Evolutionary conservation across 2,113 vertebrate genomes (phyloP).

Genomic region (Pavo muticus): DNA sequence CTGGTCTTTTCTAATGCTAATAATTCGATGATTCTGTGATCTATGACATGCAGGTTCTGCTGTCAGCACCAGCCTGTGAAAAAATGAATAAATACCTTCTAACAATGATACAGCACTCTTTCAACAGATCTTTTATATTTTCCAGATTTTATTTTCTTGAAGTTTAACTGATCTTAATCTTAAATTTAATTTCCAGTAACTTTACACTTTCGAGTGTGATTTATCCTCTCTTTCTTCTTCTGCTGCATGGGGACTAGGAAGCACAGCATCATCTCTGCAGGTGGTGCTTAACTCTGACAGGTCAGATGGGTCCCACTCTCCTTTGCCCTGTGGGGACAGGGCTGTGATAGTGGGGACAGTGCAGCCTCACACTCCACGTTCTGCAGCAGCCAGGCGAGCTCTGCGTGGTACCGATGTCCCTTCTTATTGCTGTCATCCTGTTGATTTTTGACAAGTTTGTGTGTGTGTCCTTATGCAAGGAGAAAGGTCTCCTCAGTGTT

Average conservation of each 20-base stretch:
- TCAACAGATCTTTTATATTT: background rate
- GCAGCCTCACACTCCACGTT: background rate
- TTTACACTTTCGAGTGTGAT: background rate
- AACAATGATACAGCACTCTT: background rate
- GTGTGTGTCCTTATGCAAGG: conserved; percentile 65
- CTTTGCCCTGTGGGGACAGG: conserved; percentile 26
- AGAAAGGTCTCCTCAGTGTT: conserved; percentile 73
- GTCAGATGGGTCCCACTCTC: conserved; percentile 20
- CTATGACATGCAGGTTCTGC: background rate
- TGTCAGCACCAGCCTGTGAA: background rate
- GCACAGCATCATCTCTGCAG: background rate
- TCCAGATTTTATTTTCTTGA: background rate
- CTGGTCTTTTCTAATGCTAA: too few species aligned
- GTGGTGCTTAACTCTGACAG: background rate
- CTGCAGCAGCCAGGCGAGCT: conserved; percentile 59
- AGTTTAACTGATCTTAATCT: background rate
- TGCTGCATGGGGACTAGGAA: background rate
- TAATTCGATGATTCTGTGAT: too few species aligned
- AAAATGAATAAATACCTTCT: background rate
- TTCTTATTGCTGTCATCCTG: conserved; percentile 65
- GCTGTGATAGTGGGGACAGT: background rate
- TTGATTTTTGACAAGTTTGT: conserved; percentile 68
- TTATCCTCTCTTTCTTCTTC: background rate
- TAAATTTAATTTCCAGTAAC: background rate
- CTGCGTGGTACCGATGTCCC: conserved; percentile 54